Percentiles rank a stretch among this genome's conserved stretches.
phyloP scores from a whole-genome alignment of 2,888 invertebrate genomes.

The Myopa testacea region DNA sequence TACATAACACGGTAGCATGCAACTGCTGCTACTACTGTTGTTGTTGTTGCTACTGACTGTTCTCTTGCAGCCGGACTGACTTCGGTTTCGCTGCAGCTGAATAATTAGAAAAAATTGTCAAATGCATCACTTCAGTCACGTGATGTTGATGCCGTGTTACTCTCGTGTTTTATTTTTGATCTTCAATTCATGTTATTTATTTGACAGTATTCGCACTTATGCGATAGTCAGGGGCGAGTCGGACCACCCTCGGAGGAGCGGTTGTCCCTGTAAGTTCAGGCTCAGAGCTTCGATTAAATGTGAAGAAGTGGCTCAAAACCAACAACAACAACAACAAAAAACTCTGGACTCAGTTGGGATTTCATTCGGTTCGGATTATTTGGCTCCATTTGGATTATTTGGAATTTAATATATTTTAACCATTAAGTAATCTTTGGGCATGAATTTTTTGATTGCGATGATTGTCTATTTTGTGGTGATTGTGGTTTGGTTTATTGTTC shows the following conservation, averaged over 20 bases:
- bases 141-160: conserved; percentile 15
- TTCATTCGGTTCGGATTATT: too few species aligned
- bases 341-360: not conserved
- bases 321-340: not conserved
- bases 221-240: too few species aligned
- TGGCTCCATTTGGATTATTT: too few species aligned
- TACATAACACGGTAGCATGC: conserved; percentile 8
- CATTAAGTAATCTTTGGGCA: too few species aligned
- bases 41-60: conserved; percentile 41
- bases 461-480: too few species aligned
- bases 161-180: not conserved
- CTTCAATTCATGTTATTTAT: not conserved
- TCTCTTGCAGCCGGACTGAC: not conserved
- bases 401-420: too few species aligned
- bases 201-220: not conserved
- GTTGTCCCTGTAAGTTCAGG: too few species aligned
- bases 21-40: conserved; percentile 38
- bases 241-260: too few species aligned
- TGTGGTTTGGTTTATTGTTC: too few species aligned
- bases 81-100: not conserved
- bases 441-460: too few species aligned
- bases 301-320: too few species aligned
- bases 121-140: conserved; percentile 39
- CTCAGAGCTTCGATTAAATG: not conserved
- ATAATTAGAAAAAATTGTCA: conserved; percentile 51